Percentiles rank a stretch among this genome's conserved stretches.
These are phyloP conservation scores for Zophobas atratus DNA, from an alignment of 1,140 invertebrate species.

Conservation along the genomic window DNA sequence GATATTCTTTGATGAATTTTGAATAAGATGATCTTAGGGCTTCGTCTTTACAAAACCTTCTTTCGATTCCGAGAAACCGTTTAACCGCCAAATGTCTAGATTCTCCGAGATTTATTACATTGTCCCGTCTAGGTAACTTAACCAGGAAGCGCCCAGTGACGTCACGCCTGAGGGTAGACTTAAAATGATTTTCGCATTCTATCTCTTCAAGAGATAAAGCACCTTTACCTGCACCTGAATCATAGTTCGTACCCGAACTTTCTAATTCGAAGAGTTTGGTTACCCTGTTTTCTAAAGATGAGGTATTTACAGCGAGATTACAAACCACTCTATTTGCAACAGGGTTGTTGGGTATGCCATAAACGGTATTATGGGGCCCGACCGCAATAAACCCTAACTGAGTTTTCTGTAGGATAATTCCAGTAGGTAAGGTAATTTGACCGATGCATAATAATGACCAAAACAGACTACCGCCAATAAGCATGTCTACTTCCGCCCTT, in stretches of 20 bases:
- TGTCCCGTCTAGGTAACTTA: background rate
- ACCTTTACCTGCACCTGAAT: background rate
- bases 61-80: background rate
- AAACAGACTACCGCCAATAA: conserved; percentile 60
- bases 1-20: background rate
- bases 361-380: background rate
- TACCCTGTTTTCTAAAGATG: conserved; percentile 21
- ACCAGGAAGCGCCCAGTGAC: background rate
- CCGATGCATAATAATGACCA: conserved; percentile 57
- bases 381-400: conserved; percentile 52
- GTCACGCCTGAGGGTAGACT: background rate
- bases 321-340: background rate
- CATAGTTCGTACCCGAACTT: too few species aligned
- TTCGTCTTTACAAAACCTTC: too few species aligned
- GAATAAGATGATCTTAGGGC: background rate
- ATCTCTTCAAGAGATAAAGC: background rate
- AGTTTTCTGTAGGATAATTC: too few species aligned
- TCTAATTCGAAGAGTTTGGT: too few species aligned
- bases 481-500: conserved; percentile 56
- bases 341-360: background rate
- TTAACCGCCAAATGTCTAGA: background rate
- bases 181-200: background rate
- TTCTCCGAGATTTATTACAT: background rate
- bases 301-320: background rate
- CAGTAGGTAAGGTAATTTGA: too few species aligned